Percentiles rank a stretch among this genome's conserved stretches.
These are phyloP conservation scores for Leucophenga maculata DNA, from an alignment of 2,888 invertebrate species.

Conservation along the genomic window DNA sequence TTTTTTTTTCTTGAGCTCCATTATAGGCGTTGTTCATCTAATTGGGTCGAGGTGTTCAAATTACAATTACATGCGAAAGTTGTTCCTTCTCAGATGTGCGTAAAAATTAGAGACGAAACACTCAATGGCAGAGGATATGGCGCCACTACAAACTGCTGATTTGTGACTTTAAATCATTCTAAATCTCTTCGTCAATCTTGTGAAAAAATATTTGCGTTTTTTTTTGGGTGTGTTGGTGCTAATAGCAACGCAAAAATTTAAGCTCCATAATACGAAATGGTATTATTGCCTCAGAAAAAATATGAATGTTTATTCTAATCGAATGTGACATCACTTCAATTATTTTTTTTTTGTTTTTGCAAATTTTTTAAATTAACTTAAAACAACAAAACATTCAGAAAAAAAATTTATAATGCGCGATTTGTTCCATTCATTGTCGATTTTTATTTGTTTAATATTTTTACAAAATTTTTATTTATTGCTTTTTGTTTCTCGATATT, in stretches of 20 bases:
- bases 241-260: neutral
- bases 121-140: too few relatives aligned
- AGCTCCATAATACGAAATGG: too few relatives aligned
- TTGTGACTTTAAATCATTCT: neutral
- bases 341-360: neutral
- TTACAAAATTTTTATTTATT: neutral
- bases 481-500: too few relatives aligned
- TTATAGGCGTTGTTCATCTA: conserved; percentile 45
- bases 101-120: neutral
- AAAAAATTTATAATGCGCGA: neutral
- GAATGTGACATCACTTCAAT: conserved; percentile 20
- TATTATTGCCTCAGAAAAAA: too few relatives aligned
- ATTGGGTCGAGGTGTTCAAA: conserved; percentile 50
- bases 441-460: neutral
- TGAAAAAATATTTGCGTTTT: neutral
- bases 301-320: conserved; percentile 1
- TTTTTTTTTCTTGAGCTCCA: conserved; percentile 23
- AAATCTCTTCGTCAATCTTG: neutral
- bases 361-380: neutral
- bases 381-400: neutral
- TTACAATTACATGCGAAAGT: conserved; percentile 40
- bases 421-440: neutral
- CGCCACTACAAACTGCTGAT: too few relatives aligned
- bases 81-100: neutral
- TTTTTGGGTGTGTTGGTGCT: conserved; percentile 7